A percentile compares a stretch with the other conserved stretches of the same genome.
Evolutionary conservation across 92 coral and sea anemone genomes (phyloP).

Genomic region (Chrysogorgia sp.): DNA sequence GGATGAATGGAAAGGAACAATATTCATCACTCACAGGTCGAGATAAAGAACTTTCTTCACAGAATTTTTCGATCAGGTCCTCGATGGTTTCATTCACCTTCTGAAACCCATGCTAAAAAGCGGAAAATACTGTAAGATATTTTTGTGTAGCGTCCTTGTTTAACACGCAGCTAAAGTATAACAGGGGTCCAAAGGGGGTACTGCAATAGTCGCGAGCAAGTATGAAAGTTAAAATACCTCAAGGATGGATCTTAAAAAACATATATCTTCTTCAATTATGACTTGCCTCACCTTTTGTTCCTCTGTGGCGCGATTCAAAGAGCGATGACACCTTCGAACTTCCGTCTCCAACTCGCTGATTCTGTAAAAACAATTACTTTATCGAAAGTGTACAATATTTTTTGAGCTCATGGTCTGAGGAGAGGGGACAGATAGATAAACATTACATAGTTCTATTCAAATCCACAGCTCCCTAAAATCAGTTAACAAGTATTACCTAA

Average conservation of each 20-base stretch:
- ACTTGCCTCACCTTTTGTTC: constrained; percentile 85
- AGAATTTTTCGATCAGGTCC: constrained; percentile 72
- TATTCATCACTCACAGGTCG: constrained; percentile 69
- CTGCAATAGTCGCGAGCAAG: too few relatives aligned
- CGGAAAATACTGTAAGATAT: neutral
- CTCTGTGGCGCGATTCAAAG: constrained; percentile 84
- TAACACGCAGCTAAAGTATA: too few relatives aligned
- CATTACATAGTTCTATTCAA: too few relatives aligned
- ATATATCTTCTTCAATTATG: too few relatives aligned
- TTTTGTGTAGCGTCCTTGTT: neutral
- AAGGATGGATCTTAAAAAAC: too few relatives aligned
- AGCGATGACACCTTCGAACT: constrained; percentile 78
- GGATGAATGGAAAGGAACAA: too few relatives aligned
- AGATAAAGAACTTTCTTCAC: constrained; percentile 77
- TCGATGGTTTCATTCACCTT: constrained; percentile 84
- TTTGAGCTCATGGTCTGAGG: too few relatives aligned
- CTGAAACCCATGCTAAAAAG: constrained; percentile 73
- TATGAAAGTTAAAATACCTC: too few relatives aligned
- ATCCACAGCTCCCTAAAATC: too few relatives aligned
- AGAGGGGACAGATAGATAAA: too few relatives aligned
- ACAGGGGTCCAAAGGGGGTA: neutral
- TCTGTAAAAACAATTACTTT: constrained; percentile 38
- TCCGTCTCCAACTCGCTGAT: constrained; percentile 79
- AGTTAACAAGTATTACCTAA: too few relatives aligned
- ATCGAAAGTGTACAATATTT: too few relatives aligned